Evolutionary conservation across 2,113 vertebrate genomes (phyloP).

Genomic region (Drymodes brunneopygia): DNA sequence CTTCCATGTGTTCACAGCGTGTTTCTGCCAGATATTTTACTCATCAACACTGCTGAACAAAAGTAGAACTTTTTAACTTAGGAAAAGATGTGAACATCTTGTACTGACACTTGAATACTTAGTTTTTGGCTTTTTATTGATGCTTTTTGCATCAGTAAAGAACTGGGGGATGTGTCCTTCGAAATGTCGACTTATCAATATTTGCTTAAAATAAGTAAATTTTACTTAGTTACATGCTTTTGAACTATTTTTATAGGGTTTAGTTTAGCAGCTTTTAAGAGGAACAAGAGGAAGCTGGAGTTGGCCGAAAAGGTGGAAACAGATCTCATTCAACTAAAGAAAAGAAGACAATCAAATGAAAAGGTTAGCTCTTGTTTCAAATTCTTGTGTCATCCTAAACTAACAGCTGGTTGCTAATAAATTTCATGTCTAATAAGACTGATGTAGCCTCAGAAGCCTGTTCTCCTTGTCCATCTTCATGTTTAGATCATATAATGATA

Average conservation of each 20-base stretch:
- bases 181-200: not conserved
- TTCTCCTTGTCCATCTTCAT: not conserved
- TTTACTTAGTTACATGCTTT: constrained; percentile 17
- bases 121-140: not conserved
- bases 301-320: constrained; percentile 94
- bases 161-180: not conserved
- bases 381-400: not conserved
- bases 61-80: not conserved
- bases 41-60: not conserved
- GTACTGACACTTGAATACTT: not conserved
- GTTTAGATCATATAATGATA: not conserved
- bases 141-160: not conserved
- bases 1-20: not conserved
- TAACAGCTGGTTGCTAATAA: not conserved
- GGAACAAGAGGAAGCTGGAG: constrained; percentile 98
- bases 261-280: constrained; percentile 97
- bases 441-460: not conserved
- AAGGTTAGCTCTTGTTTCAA: constrained; percentile 79
- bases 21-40: not conserved
- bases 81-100: not conserved
- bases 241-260: constrained; percentile 82
- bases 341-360: constrained; percentile 92
- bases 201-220: not conserved
- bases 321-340: constrained; percentile 88
- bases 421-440: not conserved